Percentiles rank a stretch among this genome's conserved stretches.
Evolutionary conservation across 2,113 vertebrate species (phyloP).

Genomic region (Ictidomys tridecemlineatus): DNA sequence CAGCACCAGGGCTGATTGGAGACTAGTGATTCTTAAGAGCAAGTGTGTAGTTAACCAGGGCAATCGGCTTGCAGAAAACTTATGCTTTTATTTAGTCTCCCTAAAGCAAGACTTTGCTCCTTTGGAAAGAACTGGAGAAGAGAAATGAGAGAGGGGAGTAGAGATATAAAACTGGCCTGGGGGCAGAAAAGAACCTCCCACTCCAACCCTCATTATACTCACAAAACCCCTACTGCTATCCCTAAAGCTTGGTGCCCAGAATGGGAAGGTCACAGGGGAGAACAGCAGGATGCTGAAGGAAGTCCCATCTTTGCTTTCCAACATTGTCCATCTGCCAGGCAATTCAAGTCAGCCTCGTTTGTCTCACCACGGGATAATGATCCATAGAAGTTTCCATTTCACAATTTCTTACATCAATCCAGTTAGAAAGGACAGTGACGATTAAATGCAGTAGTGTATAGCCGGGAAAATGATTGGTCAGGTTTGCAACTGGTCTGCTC

Average conservation of each 20-base stretch:
- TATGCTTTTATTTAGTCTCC: not conserved
- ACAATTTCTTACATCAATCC: not conserved
- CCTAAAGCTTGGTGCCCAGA: not conserved
- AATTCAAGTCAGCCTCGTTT: not conserved
- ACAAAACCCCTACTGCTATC: not conserved
- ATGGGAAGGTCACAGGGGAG: not conserved
- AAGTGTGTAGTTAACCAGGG: too few species aligned
- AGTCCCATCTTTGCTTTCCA: not conserved
- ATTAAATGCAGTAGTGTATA: not conserved
- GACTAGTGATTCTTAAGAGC: too few species aligned
- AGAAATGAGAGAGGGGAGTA: not conserved
- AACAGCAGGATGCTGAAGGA: not conserved
- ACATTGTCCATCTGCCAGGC: not conserved
- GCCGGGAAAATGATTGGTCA: not conserved
- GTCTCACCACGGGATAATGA: not conserved
- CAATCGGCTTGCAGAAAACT: not conserved
- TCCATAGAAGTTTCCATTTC: not conserved
- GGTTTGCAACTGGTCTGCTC: not conserved
- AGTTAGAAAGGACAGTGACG: not conserved
- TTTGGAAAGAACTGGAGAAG: not conserved
- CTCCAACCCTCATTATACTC: fast-evolving
- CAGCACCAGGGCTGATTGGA: not conserved
- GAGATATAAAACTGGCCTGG: not conserved
- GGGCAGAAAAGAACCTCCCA: not conserved
- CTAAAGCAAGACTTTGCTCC: not conserved